Base-by-base conservation (phyloP, 2,797 vertebrate species). In the Pseudochaenichthys georgianus region DNA sequence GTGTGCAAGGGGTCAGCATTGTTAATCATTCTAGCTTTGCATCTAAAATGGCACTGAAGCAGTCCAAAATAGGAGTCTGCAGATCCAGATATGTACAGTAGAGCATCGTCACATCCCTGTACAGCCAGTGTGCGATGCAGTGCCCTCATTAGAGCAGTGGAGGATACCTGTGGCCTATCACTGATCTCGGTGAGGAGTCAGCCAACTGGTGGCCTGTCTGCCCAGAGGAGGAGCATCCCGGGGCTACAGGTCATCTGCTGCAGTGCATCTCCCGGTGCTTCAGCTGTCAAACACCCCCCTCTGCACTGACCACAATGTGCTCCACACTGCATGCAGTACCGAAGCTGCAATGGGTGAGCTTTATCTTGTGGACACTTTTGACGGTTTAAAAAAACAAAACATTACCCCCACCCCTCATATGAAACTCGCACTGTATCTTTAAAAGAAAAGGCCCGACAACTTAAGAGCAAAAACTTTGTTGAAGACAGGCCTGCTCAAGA, bases 391-490 rank as follows among this genome's bases (percentile, higher is more conserved):
- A 21, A 75, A 64, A 84, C 47, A 70, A 66, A 69, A 9, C 52
- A 43, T 23, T 16, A 66, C 52, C 3, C 5, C 28, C 13, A 4
- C 4, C 5, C 34, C 34, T 38, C 34, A 6, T 38, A 38, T 38
- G n/a, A 62, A 79, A 77, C 48, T 60, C 64, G 81, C 61, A 15
- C 82, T 69, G 85, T 77, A 57, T 78, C 80, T 88, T 87, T 83
- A 82, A 85, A 82, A 78, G 59, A 57, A 79, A 75, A 76, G 64
- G 70, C 59, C 60, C 66, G 52, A 78, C 63, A 92, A 92, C 75
- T 91, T 84, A 64, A 80, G 68, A 48, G 82, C 45, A 53, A 75
- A 55, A 93, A 89, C 78, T 93, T 93, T 89, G 78, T 90, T 76
- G 11, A 42, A 78, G 80, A 70, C 78, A 62, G 89, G 85, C 88